Evolutionary conservation across 2,888 invertebrate species (phyloP).

Genomic region (Trissolcus japonicus): DNA sequence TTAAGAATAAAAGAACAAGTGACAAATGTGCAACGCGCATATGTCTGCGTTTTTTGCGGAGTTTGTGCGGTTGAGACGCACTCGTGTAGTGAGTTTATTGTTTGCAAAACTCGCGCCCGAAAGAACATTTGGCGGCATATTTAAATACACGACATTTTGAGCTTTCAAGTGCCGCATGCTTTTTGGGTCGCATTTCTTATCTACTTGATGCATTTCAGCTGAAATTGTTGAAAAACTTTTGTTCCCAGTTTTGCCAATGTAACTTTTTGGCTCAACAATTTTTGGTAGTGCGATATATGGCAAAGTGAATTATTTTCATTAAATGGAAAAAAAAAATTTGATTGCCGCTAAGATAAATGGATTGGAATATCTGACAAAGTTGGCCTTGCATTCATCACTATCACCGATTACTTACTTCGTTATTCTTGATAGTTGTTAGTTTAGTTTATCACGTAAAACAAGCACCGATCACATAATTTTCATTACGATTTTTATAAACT

Average conservation of each 20-base stretch:
- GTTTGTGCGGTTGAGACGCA: constrained; percentile 2
- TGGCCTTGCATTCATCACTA: too few species aligned
- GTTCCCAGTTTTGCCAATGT: neutral
- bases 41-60: neutral
- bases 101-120: constrained; percentile 5
- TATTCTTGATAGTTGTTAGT: too few species aligned
- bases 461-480: too few species aligned
- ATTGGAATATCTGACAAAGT: too few species aligned
- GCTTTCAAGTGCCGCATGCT: constrained; percentile 10
- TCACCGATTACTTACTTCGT: too few species aligned
- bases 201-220: neutral
- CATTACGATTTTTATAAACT: too few species aligned
- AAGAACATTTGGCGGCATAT: constrained; percentile 11
- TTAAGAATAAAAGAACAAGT: constrained; percentile 10
- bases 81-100: constrained; percentile 10
- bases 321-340: too few species aligned
- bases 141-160: constrained; percentile 10
- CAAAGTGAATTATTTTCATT: too few species aligned
- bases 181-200: constrained; percentile 24
- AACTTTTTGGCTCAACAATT: too few species aligned
- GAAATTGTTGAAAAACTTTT: constrained; percentile 5
- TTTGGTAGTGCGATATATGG: too few species aligned
- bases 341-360: too few species aligned
- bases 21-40: constrained; percentile 10
- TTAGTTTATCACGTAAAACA: too few species aligned